A percentile compares a stretch with the other conserved stretches of the same genome.
Conservation (phyloP, 2,888 invertebrate genomes). For the Lithosia quadra region DNA sequence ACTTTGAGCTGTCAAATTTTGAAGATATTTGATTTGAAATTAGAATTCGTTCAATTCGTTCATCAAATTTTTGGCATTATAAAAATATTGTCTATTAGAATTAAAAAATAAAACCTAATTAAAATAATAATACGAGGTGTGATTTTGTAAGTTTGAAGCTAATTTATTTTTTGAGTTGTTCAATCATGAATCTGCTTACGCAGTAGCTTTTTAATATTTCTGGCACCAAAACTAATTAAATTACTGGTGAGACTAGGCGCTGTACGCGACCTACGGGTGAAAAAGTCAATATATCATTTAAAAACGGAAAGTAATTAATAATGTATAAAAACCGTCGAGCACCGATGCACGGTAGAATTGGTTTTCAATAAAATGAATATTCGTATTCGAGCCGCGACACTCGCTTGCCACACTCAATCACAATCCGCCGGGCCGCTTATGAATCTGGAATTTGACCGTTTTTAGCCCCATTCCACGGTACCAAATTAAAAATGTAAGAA, state of each 20-base stretch:
- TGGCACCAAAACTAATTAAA: slow-evolving; percentile 54
- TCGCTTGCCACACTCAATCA: slow-evolving; percentile 57
- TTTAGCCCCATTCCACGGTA: slow-evolving; percentile 79
- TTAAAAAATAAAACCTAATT: not conserved
- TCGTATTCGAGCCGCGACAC: slow-evolving; percentile 54
- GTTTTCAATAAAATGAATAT: slow-evolving; percentile 69
- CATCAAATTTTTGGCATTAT: not conserved
- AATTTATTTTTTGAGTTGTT: slow-evolving; percentile 47
- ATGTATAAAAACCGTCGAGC: slow-evolving; percentile 47
- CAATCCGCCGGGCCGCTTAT: slow-evolving; percentile 64
- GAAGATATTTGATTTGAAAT: slow-evolving; percentile 25
- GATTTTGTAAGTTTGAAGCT: slow-evolving; percentile 43
- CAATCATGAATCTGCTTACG: slow-evolving; percentile 42
- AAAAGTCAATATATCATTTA: slow-evolving; percentile 55
- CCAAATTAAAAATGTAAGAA: slow-evolving; percentile 87
- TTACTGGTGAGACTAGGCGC: slow-evolving; percentile 39
- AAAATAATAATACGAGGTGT: slow-evolving; percentile 32
- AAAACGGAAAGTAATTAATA: slow-evolving; percentile 53
- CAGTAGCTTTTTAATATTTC: slow-evolving; percentile 50
- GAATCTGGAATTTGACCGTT: slow-evolving; percentile 81
- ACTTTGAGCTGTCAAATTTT: not conserved
- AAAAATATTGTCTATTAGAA: not conserved
- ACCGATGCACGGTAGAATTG: slow-evolving; percentile 47
- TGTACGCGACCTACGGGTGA: slow-evolving; percentile 39
- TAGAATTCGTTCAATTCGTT: slow-evolving; percentile 22